Conservation (phyloP, 1,140 invertebrate species). For the Bathynomus jamesi region DNA sequence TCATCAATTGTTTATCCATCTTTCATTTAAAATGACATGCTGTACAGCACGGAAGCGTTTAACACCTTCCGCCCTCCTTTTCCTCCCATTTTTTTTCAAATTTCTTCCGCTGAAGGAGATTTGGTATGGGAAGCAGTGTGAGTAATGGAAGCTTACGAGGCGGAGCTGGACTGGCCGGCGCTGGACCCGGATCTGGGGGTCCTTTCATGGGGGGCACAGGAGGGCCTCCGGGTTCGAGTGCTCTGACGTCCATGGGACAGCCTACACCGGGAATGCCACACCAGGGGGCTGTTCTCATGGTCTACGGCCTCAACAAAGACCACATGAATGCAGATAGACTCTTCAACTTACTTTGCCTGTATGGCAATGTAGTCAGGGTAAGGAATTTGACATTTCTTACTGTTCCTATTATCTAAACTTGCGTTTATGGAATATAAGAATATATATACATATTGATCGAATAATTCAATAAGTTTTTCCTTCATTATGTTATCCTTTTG, state of each 20-base stretch:
- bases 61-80: too few species aligned
- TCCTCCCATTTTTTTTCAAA: too few species aligned
- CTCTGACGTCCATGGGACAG: constrained; percentile 35
- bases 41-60: too few species aligned
- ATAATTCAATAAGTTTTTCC: too few species aligned
- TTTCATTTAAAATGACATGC: too few species aligned
- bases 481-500: too few species aligned
- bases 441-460: too few species aligned
- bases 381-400: constrained; percentile 44
- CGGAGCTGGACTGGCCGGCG: constrained; percentile 40
- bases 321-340: constrained; percentile 92
- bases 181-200: constrained; percentile 31
- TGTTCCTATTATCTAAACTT: background rate
- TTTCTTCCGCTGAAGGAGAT: constrained; percentile 1
- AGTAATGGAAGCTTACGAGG: constrained; percentile 29
- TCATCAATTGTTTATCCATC: too few species aligned
- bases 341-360: constrained; percentile 98
- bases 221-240: constrained; percentile 42
- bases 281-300: constrained; percentile 90
- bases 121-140: constrained; percentile 23
- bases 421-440: too few species aligned
- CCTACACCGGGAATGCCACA: constrained; percentile 46
- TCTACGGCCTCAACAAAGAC: constrained; percentile 87
- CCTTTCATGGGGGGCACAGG: constrained; percentile 39
- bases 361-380: constrained; percentile 95